Conservation (phyloP, 1,140 invertebrate genomes). For the Danaus plexippus region DNA sequence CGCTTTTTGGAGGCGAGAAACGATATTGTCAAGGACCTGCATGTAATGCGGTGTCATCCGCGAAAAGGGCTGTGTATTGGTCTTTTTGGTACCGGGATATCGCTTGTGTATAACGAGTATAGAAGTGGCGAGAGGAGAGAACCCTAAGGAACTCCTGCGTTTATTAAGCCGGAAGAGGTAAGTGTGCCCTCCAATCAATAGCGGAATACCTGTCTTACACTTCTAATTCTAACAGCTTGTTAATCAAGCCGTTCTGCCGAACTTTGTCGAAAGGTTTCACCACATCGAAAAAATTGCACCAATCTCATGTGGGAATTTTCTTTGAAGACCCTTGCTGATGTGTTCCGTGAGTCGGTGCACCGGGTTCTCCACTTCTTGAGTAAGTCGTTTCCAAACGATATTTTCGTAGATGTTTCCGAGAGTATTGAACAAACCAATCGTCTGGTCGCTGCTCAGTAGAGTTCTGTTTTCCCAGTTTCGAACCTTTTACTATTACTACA, state of each 20-base stretch:
- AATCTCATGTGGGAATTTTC: neutral
- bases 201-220: conserved; percentile 6
- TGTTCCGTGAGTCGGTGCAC: too few species aligned
- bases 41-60: conserved; percentile 1
- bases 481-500: too few species aligned
- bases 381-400: too few species aligned
- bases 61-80: neutral
- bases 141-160: conserved; percentile 14
- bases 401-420: too few species aligned
- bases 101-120: conserved; percentile 2
- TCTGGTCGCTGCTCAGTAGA: too few species aligned
- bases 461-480: too few species aligned
- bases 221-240: conserved; percentile 9
- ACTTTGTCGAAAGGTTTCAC: conserved; percentile 15
- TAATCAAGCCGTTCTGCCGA: conserved; percentile 10
- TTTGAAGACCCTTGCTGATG: too few species aligned
- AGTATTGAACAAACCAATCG: too few species aligned
- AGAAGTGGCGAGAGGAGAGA: conserved; percentile 10
- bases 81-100: neutral
- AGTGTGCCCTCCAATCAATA: neutral
- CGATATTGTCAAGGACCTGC: neutral
- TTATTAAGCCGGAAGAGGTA: conserved; percentile 5
- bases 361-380: too few species aligned
- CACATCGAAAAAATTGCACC: conserved; percentile 19
- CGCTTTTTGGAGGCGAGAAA: neutral